These are phyloP conservation scores for Callipepla squamata DNA, from an alignment of 2,113 vertebrate genomes.

Conservation along the genomic window DNA sequence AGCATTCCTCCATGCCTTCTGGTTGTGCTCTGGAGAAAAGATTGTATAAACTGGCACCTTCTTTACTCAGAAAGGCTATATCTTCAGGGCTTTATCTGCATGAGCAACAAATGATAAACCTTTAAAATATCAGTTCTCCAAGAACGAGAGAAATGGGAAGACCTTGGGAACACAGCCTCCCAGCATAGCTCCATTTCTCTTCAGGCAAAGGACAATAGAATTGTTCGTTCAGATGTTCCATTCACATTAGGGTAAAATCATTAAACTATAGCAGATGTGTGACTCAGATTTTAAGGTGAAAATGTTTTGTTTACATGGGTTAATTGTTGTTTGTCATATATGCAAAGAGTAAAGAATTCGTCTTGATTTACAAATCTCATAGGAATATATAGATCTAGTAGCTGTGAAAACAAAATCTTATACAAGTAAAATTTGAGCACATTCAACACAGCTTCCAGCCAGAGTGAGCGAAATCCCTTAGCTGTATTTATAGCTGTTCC, in stretches of 20 bases:
- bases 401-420: not conserved
- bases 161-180: not conserved
- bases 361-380: not conserved
- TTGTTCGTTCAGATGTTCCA: not conserved
- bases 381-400: not conserved
- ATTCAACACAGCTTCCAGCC: not conserved
- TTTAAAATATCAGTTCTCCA: not conserved
- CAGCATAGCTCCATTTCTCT: not conserved
- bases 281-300: not conserved
- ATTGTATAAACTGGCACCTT: not conserved
- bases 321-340: not conserved
- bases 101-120: not conserved
- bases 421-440: not conserved
- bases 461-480: not conserved
- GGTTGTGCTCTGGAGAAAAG: not conserved
- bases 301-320: not conserved
- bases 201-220: not conserved
- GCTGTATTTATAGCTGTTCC: not conserved
- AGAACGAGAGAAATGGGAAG: not conserved
- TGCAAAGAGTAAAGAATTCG: not conserved
- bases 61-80: not conserved
- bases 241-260: not conserved
- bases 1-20: not conserved
- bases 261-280: not conserved
- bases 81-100: not conserved